Percentiles rank a stretch among this genome's conserved stretches.
phyloP scores from a whole-genome alignment of 1,140 invertebrate species.

The Cylas formicarius region DNA sequence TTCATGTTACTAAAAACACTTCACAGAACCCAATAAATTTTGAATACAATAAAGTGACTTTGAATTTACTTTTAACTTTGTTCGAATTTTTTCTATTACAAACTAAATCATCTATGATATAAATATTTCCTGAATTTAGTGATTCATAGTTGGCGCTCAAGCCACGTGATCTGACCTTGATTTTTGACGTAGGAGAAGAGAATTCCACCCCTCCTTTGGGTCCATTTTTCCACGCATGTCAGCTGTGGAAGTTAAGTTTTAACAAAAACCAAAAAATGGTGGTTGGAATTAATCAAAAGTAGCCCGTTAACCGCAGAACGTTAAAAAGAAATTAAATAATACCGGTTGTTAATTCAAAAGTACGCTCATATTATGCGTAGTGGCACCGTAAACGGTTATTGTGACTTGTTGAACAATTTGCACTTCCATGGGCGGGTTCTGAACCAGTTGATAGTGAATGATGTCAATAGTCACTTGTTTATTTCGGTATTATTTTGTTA shows the following conservation, averaged over 20 bases:
- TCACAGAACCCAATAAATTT: too few relatives aligned
- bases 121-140: conserved; percentile 7
- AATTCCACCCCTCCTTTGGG: conserved; percentile 6
- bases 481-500: too few relatives aligned
- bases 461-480: conserved; percentile 28
- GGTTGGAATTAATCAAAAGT: conserved; percentile 14
- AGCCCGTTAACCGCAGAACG: conserved; percentile 9
- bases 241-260: conserved; percentile 22
- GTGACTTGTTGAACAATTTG: conserved; percentile 14
- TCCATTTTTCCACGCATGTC: conserved; percentile 8
- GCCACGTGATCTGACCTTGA: conserved; percentile 31
- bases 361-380: conserved; percentile 11
- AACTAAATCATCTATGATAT: too few relatives aligned
- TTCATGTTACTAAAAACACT: too few relatives aligned
- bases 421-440: conserved; percentile 27
- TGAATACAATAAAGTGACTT: too few relatives aligned
- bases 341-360: conserved; percentile 10
- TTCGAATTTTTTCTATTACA: too few relatives aligned
- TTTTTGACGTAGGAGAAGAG: conserved; percentile 15
- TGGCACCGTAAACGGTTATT: conserved; percentile 9
- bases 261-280: conserved; percentile 33
- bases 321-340: conserved; percentile 18
- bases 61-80: too few relatives aligned
- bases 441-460: conserved; percentile 13
- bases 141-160: conserved; percentile 31